Evolutionary conservation across 2,888 invertebrate species (phyloP).

Genomic region (Agrochola circellaris): DNA sequence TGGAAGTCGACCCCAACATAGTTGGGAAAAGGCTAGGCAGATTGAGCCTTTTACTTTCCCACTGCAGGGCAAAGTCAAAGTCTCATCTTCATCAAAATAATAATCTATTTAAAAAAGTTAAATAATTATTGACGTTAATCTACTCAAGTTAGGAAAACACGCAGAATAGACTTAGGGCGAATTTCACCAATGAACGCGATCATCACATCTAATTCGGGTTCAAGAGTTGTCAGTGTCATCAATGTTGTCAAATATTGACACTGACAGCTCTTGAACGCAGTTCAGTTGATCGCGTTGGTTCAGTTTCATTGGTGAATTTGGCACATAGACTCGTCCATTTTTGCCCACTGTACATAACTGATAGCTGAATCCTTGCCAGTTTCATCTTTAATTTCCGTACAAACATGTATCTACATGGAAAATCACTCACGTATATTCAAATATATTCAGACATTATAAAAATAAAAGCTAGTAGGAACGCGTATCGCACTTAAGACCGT

Average conservation of each 20-base stretch:
- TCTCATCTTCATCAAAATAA: too few species aligned
- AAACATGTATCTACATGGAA: slow-evolving; percentile 23
- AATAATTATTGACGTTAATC: not conserved
- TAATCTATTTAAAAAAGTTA: not conserved
- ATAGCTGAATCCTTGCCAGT: not conserved
- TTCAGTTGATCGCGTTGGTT: too few species aligned
- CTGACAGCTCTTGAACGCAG: too few species aligned
- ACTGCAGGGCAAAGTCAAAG: not conserved
- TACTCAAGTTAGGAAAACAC: not conserved
- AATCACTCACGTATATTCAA: slow-evolving; percentile 51
- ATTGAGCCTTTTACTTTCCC: not conserved
- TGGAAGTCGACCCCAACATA: too few species aligned
- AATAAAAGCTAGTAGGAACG: slow-evolving; percentile 26
- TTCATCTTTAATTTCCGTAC: slow-evolving; percentile 27
- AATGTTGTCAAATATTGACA: too few species aligned
- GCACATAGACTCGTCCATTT: not conserved
- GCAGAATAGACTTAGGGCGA: not conserved
- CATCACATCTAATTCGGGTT: too few species aligned
- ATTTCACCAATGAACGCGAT: too few species aligned
- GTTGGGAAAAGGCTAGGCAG: too few species aligned
- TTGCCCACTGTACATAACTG: not conserved
- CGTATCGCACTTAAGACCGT: slow-evolving; percentile 15
- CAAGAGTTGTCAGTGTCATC: too few species aligned
- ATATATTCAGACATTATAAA: slow-evolving; percentile 36
- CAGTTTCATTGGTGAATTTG: too few species aligned